Percentiles rank a stretch among this genome's conserved stretches.
Evolutionary conservation across 1,140 invertebrate species (phyloP).

Genomic region (Drosophila persimilis): DNA sequence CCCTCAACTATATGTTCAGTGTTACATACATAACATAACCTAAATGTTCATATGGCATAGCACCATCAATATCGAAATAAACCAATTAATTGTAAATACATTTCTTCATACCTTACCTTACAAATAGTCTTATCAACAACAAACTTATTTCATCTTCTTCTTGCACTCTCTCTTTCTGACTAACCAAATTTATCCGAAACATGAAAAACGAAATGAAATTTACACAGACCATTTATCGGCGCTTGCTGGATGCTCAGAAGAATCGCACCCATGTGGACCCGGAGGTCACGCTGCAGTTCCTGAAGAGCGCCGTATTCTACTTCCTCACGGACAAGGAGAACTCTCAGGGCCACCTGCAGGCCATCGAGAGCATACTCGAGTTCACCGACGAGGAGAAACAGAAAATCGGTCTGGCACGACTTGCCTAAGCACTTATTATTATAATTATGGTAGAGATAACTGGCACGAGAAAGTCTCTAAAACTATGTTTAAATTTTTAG

Average conservation of each 20-base stretch:
- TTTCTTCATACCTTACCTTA: conserved; percentile 27
- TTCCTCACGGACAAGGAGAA: conserved; percentile 94
- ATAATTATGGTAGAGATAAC: conserved; percentile 15
- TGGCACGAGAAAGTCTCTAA: conserved; percentile 41
- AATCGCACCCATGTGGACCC: conserved; percentile 89
- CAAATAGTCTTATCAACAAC: conserved; percentile 48
- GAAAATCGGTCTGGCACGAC: conserved; percentile 88
- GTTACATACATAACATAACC: conserved; percentile 61
- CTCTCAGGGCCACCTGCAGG: conserved; percentile 91
- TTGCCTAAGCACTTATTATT: conserved; percentile 38
- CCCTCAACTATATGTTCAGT: conserved; percentile 51
- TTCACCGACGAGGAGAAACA: conserved; percentile 90
- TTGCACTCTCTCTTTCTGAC: conserved; percentile 44
- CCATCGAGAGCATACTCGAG: conserved; percentile 93
- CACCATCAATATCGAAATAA: conserved; percentile 42
- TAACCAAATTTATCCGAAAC: conserved; percentile 26
- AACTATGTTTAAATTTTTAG: conserved; percentile 72
- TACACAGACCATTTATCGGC: conserved; percentile 91
- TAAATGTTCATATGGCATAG: conserved; percentile 72
- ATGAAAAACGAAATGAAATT: conserved; percentile 3
- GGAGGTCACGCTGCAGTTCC: conserved; percentile 93
- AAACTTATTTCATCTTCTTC: conserved; percentile 39
- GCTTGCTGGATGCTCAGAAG: conserved; percentile 88
- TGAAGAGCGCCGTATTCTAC: conserved; percentile 95
- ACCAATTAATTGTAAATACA: conserved; percentile 58